These are phyloP conservation scores for Diacarnus erythraeanus DNA, from an alignment of 37 sponge, comb jelly and placozoan genomes.

Conservation along the genomic window DNA sequence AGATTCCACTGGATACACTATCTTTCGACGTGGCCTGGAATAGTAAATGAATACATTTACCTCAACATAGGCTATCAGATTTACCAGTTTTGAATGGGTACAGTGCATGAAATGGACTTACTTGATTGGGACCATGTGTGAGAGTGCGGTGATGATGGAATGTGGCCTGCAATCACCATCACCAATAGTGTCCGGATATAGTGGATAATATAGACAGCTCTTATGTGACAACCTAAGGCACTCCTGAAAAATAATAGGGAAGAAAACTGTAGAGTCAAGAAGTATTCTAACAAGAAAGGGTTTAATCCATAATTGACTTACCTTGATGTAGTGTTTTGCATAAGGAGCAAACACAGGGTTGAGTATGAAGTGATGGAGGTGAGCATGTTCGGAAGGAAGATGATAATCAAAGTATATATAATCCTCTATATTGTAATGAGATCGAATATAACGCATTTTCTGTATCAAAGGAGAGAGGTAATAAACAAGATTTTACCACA, in stretches of 20 bases:
- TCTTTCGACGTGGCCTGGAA: constrained; percentile 76
- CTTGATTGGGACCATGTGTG: constrained; percentile 69
- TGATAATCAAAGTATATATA: constrained; percentile 93
- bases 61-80: not conserved
- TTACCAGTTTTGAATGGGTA: not conserved
- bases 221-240: constrained; percentile 67
- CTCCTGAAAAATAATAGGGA: constrained; percentile 49
- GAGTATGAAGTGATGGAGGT: constrained; percentile 80
- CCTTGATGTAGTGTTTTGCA: constrained; percentile 88
- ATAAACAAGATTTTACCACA: no score
- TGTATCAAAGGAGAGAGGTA: not conserved
- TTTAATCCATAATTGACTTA: no score
- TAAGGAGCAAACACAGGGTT: constrained; percentile 83
- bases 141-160: constrained; percentile 54
- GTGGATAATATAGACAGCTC: constrained; percentile 83
- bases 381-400: constrained; percentile 79
- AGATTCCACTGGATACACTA: constrained; percentile 67
- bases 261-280: no score
- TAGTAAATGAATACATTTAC: not conserved
- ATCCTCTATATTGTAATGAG: constrained; percentile 95
- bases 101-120: not conserved
- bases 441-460: constrained; percentile 81
- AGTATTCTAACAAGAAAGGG: no score
- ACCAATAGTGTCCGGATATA: constrained; percentile 2
- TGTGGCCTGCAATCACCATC: constrained; percentile 41